Conservation (phyloP, 2,113 vertebrate species). For the Pampusana beccarii region DNA sequence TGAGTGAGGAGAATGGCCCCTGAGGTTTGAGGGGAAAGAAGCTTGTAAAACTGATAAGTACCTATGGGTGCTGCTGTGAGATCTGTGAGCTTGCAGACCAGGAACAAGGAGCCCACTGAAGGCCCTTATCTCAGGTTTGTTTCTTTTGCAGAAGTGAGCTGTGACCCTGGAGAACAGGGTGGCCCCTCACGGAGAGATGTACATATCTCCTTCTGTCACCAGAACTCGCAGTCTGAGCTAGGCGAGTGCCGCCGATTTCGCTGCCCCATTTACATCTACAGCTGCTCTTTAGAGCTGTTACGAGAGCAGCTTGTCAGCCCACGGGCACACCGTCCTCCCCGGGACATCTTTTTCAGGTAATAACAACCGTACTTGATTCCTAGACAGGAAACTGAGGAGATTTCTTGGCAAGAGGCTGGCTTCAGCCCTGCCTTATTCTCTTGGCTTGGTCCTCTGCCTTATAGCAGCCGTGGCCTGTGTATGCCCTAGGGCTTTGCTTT, state of each 20-base stretch:
- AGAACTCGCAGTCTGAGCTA: slow-evolving; percentile 80
- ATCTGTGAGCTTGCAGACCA: background rate
- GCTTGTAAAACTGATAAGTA: background rate
- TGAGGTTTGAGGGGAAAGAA: background rate
- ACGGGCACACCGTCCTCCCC: slow-evolving; percentile 75
- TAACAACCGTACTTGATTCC: background rate
- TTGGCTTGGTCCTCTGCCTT: background rate
- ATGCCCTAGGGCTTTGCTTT: background rate
- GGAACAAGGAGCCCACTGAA: fast-evolving
- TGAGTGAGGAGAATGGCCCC: background rate
- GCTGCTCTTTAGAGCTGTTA: slow-evolving; percentile 88
- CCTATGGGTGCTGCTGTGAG: background rate
- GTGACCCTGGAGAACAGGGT: slow-evolving; percentile 76
- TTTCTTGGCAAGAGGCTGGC: background rate
- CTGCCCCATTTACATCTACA: slow-evolving; percentile 94
- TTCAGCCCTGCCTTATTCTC: background rate
- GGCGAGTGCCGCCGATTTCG: slow-evolving; percentile 75
- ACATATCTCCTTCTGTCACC: slow-evolving; percentile 77
- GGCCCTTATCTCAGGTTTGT: background rate
- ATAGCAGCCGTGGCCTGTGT: background rate
- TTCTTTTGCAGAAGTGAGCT: slow-evolving; percentile 54
- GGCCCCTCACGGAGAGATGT: slow-evolving; percentile 75
- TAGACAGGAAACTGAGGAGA: background rate
- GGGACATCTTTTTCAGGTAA: slow-evolving; percentile 91
- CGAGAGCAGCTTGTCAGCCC: slow-evolving; percentile 89